These are phyloP conservation scores for Okapia johnstoni DNA, from an alignment of 2,113 vertebrate genomes.

Conservation along the genomic window DNA sequence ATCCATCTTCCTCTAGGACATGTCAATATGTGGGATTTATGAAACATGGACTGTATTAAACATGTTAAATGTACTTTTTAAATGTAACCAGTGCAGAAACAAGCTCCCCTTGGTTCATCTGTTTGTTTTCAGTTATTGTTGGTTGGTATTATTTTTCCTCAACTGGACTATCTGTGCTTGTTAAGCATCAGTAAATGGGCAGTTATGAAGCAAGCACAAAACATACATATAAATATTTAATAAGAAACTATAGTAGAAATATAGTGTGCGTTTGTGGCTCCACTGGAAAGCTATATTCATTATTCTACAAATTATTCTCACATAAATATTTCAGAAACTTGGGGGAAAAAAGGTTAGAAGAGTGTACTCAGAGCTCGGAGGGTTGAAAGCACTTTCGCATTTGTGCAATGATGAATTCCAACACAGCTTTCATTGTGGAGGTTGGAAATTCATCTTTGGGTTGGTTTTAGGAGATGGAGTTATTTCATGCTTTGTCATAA, in stretches of 20 bases:
- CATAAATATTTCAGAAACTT: constrained; percentile 82
- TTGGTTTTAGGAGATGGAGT: constrained; percentile 24
- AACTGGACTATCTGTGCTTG: constrained; percentile 53
- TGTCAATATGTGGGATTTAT: constrained; percentile 19
- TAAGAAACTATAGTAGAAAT: constrained; percentile 75
- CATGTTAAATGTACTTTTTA: constrained; percentile 22
- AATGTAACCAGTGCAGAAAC: constrained; percentile 28
- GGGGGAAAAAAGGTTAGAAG: constrained; percentile 57
- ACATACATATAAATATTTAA: constrained; percentile 81
- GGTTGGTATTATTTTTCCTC: constrained; percentile 26
- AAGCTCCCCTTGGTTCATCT: background rate
- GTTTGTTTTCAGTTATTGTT: background rate
- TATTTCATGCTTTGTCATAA: background rate
- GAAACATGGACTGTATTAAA: constrained; percentile 55
- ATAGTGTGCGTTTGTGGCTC: constrained; percentile 61
- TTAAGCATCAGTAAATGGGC: constrained; percentile 56
- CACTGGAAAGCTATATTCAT: constrained; percentile 78
- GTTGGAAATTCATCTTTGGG: constrained; percentile 71
- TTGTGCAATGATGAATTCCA: constrained; percentile 54
- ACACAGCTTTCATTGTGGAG: constrained; percentile 45
- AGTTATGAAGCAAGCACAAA: constrained; percentile 65
- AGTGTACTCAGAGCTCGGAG: constrained; percentile 49
- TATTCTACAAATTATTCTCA: constrained; percentile 79
- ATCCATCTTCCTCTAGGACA: constrained; percentile 39
- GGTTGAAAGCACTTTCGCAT: constrained; percentile 69